phyloP scores from a whole-genome alignment of 2,888 invertebrate species.

The Drosophila longiperda region DNA sequence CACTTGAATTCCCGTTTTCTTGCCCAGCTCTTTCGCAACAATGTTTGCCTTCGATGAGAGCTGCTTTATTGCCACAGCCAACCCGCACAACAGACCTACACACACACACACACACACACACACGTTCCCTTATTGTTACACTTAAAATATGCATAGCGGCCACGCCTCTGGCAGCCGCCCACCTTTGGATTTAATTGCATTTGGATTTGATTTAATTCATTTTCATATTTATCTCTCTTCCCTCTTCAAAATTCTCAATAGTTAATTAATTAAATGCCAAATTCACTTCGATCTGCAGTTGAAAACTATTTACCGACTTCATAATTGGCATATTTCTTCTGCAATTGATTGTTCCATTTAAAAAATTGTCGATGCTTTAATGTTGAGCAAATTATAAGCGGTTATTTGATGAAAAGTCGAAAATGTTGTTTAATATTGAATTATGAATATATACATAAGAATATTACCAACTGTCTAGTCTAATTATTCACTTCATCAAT shows the following conservation, averaged over 20 bases:
- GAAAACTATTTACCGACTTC: not conserved
- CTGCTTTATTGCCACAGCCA: slow-evolving; percentile 11
- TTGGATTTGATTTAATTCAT: no score
- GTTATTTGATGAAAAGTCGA: not conserved
- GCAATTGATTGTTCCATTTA: not conserved
- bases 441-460: no score
- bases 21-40: slow-evolving; percentile 6
- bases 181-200: slow-evolving; percentile 58
- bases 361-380: not conserved
- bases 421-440: not conserved
- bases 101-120: slow-evolving; percentile 6
- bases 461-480: no score
- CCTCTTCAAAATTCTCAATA: slow-evolving; percentile 1
- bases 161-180: slow-evolving; percentile 31
- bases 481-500: no score
- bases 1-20: not conserved
- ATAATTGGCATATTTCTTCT: not conserved
- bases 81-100: slow-evolving; percentile 1
- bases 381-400: not conserved
- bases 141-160: slow-evolving; percentile 42
- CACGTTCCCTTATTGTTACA: slow-evolving; percentile 16
- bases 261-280: slow-evolving; percentile 26
- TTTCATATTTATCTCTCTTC: slow-evolving; percentile 10
- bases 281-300: not conserved
- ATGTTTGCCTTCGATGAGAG: slow-evolving; percentile 46